Base-by-base conservation (phyloP, 1,140 invertebrate species). In the Maconellicoccus hirsutus region DNA sequence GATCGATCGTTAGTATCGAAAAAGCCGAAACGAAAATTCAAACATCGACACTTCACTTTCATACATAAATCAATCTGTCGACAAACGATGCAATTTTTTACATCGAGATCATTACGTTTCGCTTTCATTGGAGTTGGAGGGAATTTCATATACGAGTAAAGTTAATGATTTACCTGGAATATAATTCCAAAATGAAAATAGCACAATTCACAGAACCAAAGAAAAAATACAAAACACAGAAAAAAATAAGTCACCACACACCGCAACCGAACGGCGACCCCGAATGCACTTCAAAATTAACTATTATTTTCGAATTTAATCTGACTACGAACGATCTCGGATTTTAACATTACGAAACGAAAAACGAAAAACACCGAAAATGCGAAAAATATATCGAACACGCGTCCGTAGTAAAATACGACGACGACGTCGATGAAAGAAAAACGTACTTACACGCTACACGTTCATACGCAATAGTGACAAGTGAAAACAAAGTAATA, bases 401-500 rank as follows among this genome's bases (percentile, higher is more conserved):
- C 16, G 52, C 16, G 21, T 7, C 4, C 16, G 52, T n/a, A 7
- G 21, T n/a, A n/a, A n/a, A n/a, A n/a, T n/a, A n/a, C n/a, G n/a
- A n/a, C n/a, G n/a, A n/a, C n/a, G n/a, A n/a, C n/a, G n/a, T n/a
- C n/a, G n/a, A n/a, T n/a, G n/a, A n/a, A n/a, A n/a, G n/a, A n/a
- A n/a, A n/a, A n/a, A n/a, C n/a, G n/a, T n/a, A n/a, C n/a, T n/a
- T n/a, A 10, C 25, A 66, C 25, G 6, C 19, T 66, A 66, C 61
- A 25, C 8, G 61, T 23, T 66, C 61, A 25, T 66, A 66, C 61
- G 22, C 61, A 66, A 25, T 66, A 66, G 19, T 66, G 61, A 66
- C 61, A 66, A 66, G 61, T 66, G 61, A 66, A 66, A 66, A 66
- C 61, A 66, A 66, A 66, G 61, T 66, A 66, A 66, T 66, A 66